phyloP scores from a whole-genome alignment of 1,140 invertebrate species.

The Capitella teleta region DNA sequence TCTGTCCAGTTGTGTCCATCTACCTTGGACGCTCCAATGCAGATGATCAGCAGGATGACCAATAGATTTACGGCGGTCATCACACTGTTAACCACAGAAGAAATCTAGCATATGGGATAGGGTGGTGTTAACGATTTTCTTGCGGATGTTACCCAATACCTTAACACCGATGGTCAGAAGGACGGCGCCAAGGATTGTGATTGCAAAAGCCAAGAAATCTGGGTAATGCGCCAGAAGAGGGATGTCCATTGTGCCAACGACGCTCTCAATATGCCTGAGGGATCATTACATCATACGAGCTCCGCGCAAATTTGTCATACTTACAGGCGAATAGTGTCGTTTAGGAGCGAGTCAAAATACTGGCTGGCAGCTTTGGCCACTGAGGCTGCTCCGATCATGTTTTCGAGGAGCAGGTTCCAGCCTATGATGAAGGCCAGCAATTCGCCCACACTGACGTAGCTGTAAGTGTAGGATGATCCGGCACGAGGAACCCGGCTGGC shows the following conservation, averaged over 20 bases:
- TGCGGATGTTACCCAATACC: constrained; percentile 52
- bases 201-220: constrained; percentile 6
- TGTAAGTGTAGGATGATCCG: constrained; percentile 94
- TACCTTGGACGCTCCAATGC: constrained; percentile 39
- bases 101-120: constrained; percentile 22
- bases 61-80: constrained; percentile 30
- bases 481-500: constrained; percentile 68
- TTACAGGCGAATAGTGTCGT: constrained; percentile 8
- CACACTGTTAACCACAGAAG: constrained; percentile 26
- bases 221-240: constrained; percentile 2
- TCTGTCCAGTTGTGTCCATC: constrained; percentile 41
- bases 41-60: constrained; percentile 36
- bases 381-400: constrained; percentile 62
- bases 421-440: constrained; percentile 93
- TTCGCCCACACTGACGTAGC: constrained; percentile 77
- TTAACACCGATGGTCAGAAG: constrained; percentile 85
- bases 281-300: constrained; percentile 46
- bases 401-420: constrained; percentile 83
- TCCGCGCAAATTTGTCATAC: too few relatives aligned
- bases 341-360: constrained; percentile 4
- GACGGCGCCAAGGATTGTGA: not conserved
- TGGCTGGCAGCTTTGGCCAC: constrained; percentile 11
- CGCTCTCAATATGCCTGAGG: constrained; percentile 90
- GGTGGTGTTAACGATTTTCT: not conserved
- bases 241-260: constrained; percentile 55